Conservation (phyloP, 1,140 invertebrate genomes). For the Drosophila miranda region DNA sequence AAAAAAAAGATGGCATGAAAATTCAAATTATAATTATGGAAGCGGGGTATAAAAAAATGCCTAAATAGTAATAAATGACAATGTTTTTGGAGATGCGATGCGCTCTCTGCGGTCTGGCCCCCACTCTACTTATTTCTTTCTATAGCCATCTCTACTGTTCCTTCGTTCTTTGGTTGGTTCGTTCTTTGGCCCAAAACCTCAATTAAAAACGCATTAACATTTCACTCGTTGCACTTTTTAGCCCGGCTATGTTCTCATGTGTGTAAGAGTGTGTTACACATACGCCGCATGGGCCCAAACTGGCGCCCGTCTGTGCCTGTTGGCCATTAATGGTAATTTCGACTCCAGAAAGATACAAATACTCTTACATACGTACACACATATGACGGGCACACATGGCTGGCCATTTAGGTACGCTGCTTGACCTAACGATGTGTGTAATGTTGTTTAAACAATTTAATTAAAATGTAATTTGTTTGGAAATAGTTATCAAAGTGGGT, state of each 20-base stretch:
- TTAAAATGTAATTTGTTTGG: constrained; percentile 82
- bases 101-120: constrained; percentile 47
- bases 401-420: constrained; percentile 75
- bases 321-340: constrained; percentile 77
- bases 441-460: constrained; percentile 82
- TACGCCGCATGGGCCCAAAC: constrained; percentile 70
- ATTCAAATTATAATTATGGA: constrained; percentile 76
- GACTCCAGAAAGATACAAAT: constrained; percentile 38
- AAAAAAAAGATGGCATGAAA: constrained; percentile 63
- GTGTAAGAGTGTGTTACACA: constrained; percentile 56
- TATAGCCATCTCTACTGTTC: constrained; percentile 20
- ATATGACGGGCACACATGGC: constrained; percentile 31
- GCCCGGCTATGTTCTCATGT: not conserved
- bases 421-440: constrained; percentile 81
- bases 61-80: constrained; percentile 79
- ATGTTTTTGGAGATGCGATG: constrained; percentile 50
- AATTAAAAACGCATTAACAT: constrained; percentile 82
- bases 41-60: constrained; percentile 45
- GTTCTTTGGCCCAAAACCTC: constrained; percentile 71
- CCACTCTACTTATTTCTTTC: constrained; percentile 25
- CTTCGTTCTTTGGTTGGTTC: constrained; percentile 53
- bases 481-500: constrained; percentile 79
- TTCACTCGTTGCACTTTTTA: constrained; percentile 73
- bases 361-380: constrained; percentile 8
- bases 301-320: constrained; percentile 66